phyloP scores from a whole-genome alignment of 2,888 invertebrate genomes.

The Andrena minutula region DNA sequence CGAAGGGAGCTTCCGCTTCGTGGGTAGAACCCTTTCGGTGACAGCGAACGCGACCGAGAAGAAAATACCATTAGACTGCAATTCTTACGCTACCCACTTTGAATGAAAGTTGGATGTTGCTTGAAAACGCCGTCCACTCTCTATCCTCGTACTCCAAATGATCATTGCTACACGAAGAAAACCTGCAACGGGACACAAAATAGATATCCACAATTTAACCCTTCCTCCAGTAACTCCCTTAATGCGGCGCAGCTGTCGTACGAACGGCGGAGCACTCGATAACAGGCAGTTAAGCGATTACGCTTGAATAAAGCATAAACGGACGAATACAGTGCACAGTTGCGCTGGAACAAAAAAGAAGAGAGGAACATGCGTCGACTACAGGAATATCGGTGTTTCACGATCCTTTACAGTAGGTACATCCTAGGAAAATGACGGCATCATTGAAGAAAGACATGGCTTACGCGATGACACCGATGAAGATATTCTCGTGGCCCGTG shows the following conservation, averaged over 20 bases:
- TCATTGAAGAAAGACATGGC: slow-evolving; percentile 18
- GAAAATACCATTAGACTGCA: background rate
- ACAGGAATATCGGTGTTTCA: background rate
- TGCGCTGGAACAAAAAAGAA: background rate
- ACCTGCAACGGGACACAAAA: background rate
- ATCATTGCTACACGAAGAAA: background rate
- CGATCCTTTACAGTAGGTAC: background rate
- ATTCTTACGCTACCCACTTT: background rate
- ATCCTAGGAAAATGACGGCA: slow-evolving; percentile 3
- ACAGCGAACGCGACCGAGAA: background rate
- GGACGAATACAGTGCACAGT: background rate
- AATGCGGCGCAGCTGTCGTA: background rate
- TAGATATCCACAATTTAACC: background rate
- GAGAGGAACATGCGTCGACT: background rate
- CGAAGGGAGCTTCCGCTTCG: too few relatives aligned
- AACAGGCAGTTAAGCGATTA: slow-evolving; percentile 9
- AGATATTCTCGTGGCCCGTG: slow-evolving; percentile 31
- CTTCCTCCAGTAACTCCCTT: background rate
- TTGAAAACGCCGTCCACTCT: background rate
- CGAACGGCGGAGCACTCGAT: background rate
- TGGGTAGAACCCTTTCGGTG: background rate
- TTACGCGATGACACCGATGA: slow-evolving; percentile 37
- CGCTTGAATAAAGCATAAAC: slow-evolving; percentile 18
- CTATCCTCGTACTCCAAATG: background rate
- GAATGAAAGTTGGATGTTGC: background rate